Conservation (phyloP, 2,797 vertebrate species). For the Xerus rutilus region DNA sequence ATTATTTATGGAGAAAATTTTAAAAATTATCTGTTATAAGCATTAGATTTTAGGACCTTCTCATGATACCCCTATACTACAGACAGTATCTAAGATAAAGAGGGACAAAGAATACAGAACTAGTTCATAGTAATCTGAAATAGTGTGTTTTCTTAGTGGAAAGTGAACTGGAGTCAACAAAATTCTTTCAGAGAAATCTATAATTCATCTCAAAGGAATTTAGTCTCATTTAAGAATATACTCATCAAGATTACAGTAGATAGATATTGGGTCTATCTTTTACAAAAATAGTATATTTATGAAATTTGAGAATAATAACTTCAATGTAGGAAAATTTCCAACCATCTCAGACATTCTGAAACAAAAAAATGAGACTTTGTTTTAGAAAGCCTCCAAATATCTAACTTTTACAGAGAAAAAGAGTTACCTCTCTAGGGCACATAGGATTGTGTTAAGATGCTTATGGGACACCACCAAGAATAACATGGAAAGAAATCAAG, state of each 20-base stretch:
- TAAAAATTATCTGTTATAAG: not conserved
- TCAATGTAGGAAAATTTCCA: not conserved
- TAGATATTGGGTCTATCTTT: not conserved
- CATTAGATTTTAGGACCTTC: not conserved
- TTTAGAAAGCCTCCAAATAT: not conserved
- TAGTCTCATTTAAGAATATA: not conserved
- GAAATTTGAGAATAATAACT: not conserved
- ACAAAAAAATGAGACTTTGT: slow-evolving; percentile 55
- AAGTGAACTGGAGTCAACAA: not conserved
- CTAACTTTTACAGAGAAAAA: slow-evolving; percentile 18
- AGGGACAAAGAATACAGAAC: not conserved
- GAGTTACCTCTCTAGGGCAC: not conserved
- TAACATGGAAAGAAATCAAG: not conserved
- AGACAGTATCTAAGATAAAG: not conserved
- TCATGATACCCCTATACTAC: not conserved
- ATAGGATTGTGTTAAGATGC: not conserved
- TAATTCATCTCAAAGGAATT: not conserved
- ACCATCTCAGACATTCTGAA: not conserved
- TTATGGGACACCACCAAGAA: not conserved
- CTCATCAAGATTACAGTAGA: not conserved
- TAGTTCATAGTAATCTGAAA: not conserved
- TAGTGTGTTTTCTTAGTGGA: not conserved
- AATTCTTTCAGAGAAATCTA: not conserved
- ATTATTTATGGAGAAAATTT: not conserved
- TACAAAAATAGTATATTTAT: not conserved